Evolutionary conservation across 2,888 invertebrate genomes (phyloP), one percentile per base, ranked within the genome.

Genomic region (Rhynchonema sp.): DNA sequence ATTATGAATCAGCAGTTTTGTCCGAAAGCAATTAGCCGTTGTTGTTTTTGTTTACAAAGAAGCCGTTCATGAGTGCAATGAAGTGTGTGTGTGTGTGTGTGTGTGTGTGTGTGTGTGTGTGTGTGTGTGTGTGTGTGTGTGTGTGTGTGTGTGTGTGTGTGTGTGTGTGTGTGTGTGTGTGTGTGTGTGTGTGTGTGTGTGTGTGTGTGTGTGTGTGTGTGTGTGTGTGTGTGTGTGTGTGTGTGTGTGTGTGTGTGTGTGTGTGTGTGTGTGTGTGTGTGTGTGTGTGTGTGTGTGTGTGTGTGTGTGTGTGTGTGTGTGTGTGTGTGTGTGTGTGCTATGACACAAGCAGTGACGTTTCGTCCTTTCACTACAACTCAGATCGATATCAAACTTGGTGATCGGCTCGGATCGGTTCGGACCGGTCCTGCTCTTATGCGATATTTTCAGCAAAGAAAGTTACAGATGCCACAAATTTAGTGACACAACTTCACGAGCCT

Each of bases 111-210:
- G 58, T 58, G 58, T 49, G 46, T 49, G 58, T 58, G 58, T 49
- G 58, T 58, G 46, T 58, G 58, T 49, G 58, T 58, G 58, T 58
- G 58, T 49, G 58, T 58, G 58, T 58, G 58, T 49, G 58, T 58
- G 58, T 58, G 58, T 49, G 58, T 58, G 58, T 58, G 58, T 49
- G 58, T 58, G 58, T 58, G 58, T 49, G 58, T 58, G 58, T 58
- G 58, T 49, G 58, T 58, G 58, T 58, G 58, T 49, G 58, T 58
- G 58, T 58, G 58, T 49, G 58, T 58, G 58, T 46, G 58, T 49
- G 58, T 58, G 58, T 58, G 58, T 49, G 58, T 58, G 58, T 55
- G 55, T 26, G 55, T 55, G 55, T 55, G 27, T 13, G 55, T 55
- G 55, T 55, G 55, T 26, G 55, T 55, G 27, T 27, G 55, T 26